Conservation (phyloP, 1,140 invertebrate species). For the Megathymus violae region DNA sequence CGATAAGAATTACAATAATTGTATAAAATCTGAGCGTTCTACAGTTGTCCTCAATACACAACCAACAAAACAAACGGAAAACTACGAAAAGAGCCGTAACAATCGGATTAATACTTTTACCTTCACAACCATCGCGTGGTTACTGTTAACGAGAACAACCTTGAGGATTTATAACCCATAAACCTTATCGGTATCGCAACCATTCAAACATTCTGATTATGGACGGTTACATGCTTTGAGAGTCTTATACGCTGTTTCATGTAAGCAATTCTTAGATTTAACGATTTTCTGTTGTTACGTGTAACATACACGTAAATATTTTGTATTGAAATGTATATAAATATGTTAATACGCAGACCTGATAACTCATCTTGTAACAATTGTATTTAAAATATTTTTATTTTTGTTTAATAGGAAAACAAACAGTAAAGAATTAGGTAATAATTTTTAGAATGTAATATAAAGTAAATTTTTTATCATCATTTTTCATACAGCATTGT, state of each 20-base stretch:
- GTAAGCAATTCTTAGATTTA: too few species aligned
- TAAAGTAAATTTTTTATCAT: too few species aligned
- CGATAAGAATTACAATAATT: neutral
- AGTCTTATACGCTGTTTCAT: constrained; percentile 3
- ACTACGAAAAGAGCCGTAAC: constrained; percentile 3
- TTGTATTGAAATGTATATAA: too few species aligned
- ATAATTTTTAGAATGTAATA: too few species aligned
- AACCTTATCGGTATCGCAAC: constrained; percentile 14
- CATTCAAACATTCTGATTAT: constrained; percentile 16
- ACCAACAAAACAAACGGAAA: neutral
- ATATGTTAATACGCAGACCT: too few species aligned
- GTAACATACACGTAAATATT: too few species aligned
- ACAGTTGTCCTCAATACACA: neutral
- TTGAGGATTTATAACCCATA: constrained; percentile 21
- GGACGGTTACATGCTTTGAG: neutral
- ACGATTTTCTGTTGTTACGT: neutral
- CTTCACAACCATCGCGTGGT: constrained; percentile 16
- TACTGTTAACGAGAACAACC: constrained; percentile 20
- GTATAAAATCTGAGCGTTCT: neutral
- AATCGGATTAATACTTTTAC: constrained; percentile 19
- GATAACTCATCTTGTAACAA: too few species aligned
- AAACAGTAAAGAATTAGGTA: too few species aligned
- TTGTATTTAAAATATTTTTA: too few species aligned
- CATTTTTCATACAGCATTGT: too few species aligned
- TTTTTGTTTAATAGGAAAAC: too few species aligned